phyloP scores from a whole-genome alignment of 2,113 vertebrate species.

The Sclerurus mexicanus region DNA sequence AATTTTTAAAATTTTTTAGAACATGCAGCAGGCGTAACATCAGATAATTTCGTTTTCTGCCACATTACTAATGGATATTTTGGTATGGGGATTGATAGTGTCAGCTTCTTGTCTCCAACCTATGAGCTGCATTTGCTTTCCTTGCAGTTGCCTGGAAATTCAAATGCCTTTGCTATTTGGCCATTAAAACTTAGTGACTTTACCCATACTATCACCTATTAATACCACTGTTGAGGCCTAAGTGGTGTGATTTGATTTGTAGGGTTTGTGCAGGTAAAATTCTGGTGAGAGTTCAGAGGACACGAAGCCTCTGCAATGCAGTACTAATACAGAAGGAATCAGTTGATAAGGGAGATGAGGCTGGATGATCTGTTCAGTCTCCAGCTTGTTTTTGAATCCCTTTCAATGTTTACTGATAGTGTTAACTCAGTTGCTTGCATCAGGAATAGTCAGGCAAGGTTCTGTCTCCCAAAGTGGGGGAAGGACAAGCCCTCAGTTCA shows the following conservation, averaged over 20 bases:
- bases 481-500: not conserved
- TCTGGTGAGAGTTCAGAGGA: not conserved
- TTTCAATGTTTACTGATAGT: not conserved
- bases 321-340: not conserved
- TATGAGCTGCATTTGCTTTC: not conserved
- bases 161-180: not conserved
- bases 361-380: not conserved
- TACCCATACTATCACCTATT: not conserved
- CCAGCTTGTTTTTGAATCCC: not conserved
- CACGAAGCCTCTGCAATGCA: constrained; percentile 38
- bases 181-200: not conserved
- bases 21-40: not conserved
- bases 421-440: not conserved
- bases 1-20: not conserved
- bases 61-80: not conserved
- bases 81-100: not conserved
- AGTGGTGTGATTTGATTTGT: not conserved
- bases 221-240: not conserved
- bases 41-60: constrained; percentile 33
- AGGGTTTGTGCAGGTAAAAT: not conserved
- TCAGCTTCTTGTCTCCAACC: not conserved
- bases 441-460: not conserved
- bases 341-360: not conserved
- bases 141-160: constrained; percentile 4
- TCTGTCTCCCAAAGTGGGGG: not conserved